A percentile compares a stretch with the other conserved stretches of the same genome.
Evolutionary conservation across 2,797 vertebrate species (phyloP).

Genomic region (Alectoris magna): DNA sequence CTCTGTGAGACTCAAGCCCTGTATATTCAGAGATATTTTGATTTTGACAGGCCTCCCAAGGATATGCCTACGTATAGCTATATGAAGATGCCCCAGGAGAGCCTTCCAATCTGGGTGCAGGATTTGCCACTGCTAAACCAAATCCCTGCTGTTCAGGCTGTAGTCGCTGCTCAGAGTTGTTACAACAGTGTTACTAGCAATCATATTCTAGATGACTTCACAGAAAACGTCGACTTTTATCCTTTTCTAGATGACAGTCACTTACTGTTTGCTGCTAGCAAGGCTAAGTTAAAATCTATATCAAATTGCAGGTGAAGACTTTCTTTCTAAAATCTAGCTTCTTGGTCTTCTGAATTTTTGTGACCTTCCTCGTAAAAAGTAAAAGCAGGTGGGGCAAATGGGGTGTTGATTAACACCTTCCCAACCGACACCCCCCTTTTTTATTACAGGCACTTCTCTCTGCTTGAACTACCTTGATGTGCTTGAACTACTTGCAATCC

Average conservation of each 20-base stretch:
- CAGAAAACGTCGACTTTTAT: not conserved
- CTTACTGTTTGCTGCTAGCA: conserved; percentile 27
- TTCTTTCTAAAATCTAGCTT: not conserved
- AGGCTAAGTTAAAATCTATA: conserved; percentile 8
- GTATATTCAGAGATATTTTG: conserved; percentile 60
- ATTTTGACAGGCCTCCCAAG: conserved; percentile 61
- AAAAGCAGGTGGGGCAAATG: not conserved
- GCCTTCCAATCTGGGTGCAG: conserved; percentile 31
- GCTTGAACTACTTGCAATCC: not conserved
- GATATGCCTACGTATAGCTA: conserved; percentile 44
- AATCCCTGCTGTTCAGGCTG: not conserved
- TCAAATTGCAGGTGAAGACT: not conserved
- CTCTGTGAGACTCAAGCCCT: conserved; percentile 17
- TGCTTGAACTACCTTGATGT: conserved; percentile 16
- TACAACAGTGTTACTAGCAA: not conserved
- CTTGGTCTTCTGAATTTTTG: not conserved
- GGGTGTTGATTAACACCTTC: not conserved
- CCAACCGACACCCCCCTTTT: not conserved
- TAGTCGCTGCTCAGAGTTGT: not conserved
- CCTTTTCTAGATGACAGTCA: not conserved
- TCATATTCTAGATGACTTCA: not conserved
- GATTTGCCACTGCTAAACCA: conserved; percentile 21
- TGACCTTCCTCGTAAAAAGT: not conserved
- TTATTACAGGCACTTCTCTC: not conserved
- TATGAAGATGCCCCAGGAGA: conserved; percentile 44